phyloP scores from a whole-genome alignment of 2,888 invertebrate genomes.

The Drosophila melanosoma region DNA sequence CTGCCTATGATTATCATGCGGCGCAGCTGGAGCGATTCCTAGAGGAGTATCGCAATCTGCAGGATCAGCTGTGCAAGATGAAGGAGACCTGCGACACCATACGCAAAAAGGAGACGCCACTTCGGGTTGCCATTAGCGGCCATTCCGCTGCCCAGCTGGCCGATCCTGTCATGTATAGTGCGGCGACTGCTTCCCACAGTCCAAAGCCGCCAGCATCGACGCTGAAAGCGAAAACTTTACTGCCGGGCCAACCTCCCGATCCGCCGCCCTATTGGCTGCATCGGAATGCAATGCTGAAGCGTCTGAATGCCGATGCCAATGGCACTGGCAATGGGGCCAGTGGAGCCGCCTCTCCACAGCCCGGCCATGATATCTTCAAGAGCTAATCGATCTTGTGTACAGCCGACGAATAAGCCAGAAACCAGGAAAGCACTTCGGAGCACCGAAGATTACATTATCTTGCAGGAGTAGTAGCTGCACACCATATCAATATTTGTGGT shows the following conservation, averaged over 20 bases:
- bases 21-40: conserved; percentile 92
- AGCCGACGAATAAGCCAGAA: conserved; percentile 47
- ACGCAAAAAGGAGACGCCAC: conserved; percentile 85
- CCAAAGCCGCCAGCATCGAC: conserved; percentile 86
- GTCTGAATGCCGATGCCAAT: conserved; percentile 79
- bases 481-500: neutral
- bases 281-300: conserved; percentile 85
- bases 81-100: conserved; percentile 91
- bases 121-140: conserved; percentile 78
- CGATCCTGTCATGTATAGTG: conserved; percentile 85
- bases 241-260: conserved; percentile 84
- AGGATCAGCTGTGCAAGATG: conserved; percentile 92
- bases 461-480: conserved; percentile 20
- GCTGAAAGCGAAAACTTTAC: conserved; percentile 86
- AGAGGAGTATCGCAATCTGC: conserved; percentile 91
- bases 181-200: conserved; percentile 74
- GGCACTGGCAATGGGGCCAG: conserved; percentile 43
- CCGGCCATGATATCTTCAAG: conserved; percentile 86
- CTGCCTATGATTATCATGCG: conserved; percentile 91
- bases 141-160: conserved; percentile 83
- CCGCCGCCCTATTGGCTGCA: conserved; percentile 85
- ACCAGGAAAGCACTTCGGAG: conserved; percentile 47
- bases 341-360: conserved; percentile 66
- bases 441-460: conserved; percentile 53
- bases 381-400: conserved; percentile 85